These are phyloP conservation scores for Tetrao urogallus DNA, from an alignment of 2,113 vertebrate genomes.

Conservation along the genomic window DNA sequence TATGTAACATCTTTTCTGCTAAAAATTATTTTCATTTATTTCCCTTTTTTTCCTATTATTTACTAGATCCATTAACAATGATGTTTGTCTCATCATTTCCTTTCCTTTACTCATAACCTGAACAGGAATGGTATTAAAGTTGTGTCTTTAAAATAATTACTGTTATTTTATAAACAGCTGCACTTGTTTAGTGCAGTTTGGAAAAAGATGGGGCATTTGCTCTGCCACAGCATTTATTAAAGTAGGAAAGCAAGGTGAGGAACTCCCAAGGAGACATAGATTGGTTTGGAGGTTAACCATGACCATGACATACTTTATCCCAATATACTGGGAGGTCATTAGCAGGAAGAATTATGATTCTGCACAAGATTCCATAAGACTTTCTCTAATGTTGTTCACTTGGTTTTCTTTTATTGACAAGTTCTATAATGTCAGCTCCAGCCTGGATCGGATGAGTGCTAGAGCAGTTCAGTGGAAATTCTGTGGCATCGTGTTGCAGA, in stretches of 20 bases:
- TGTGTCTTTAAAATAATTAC: background rate
- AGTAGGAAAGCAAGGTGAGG: background rate
- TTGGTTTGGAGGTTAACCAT: background rate
- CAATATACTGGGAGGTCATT: background rate
- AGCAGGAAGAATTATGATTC: background rate
- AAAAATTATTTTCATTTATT: background rate
- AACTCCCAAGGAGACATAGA: accelerated
- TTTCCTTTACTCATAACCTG: background rate
- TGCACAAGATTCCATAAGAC: background rate
- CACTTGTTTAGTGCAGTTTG: background rate
- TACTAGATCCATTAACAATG: background rate
- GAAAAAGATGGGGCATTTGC: background rate
- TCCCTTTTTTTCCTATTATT: background rate
- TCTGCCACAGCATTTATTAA: background rate
- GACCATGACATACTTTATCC: background rate
- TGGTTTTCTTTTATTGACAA: background rate
- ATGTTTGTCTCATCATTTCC: background rate
- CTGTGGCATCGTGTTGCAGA: background rate
- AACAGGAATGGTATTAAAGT: background rate
- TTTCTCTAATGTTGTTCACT: background rate
- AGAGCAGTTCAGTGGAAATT: background rate
- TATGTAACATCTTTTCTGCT: background rate
- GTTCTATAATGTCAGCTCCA: background rate
- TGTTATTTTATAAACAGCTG: background rate
- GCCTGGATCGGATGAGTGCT: background rate